Percentiles rank a stretch among this genome's conserved stretches.
Conservation (phyloP, 2,113 vertebrate genomes). For the Chaetops frenatus region DNA sequence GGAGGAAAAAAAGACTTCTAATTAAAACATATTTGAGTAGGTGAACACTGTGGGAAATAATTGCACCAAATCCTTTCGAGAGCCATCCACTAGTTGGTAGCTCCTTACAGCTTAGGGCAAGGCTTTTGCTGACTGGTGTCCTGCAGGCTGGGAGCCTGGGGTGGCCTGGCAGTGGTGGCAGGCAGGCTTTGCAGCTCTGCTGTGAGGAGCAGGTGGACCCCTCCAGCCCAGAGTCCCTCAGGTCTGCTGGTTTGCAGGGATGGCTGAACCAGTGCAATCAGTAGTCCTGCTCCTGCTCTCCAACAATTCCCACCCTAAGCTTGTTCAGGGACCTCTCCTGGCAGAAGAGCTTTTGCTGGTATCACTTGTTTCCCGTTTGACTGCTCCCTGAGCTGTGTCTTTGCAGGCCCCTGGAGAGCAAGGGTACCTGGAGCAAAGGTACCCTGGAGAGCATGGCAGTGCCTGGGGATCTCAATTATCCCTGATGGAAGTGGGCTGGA, state of each 20-base stretch:
- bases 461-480: accelerated
- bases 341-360: neutral
- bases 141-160: neutral
- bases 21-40: neutral
- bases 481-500: neutral
- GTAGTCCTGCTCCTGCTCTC: neutral
- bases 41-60: neutral
- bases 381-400: neutral
- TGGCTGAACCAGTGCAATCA: neutral
- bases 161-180: neutral
- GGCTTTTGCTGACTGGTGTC: neutral
- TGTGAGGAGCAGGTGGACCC: neutral
- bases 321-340: neutral
- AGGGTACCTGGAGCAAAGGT: too few relatives aligned
- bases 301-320: neutral
- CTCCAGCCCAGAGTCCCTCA: neutral
- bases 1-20: neutral
- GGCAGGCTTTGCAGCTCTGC: neutral
- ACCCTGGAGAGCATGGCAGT: too few relatives aligned
- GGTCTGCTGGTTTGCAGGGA: neutral
- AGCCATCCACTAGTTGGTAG: neutral
- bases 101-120: neutral
- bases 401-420: neutral
- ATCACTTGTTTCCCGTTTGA: neutral
- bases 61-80: neutral